A percentile compares a stretch with the other conserved stretches of the same genome.
Conservation (phyloP, 2,888 invertebrate genomes). For the Tetranychus piercei region DNA sequence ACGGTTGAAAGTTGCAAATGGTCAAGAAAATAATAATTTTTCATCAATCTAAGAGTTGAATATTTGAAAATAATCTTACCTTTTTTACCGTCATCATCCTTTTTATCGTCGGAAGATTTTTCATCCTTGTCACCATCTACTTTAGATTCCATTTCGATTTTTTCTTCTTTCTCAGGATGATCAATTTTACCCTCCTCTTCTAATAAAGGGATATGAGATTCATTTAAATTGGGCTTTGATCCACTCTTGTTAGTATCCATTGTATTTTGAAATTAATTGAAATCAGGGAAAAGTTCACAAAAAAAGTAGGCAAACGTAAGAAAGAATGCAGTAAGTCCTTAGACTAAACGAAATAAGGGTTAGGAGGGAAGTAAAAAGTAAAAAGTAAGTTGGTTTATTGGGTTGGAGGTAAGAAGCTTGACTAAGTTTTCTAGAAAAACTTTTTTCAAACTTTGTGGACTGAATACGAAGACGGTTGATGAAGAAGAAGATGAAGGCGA, state of each 20-base stretch:
- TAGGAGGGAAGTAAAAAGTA: too few species aligned
- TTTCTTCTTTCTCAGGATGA: slow-evolving; percentile 27
- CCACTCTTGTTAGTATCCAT: slow-evolving; percentile 27
- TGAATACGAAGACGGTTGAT: neutral
- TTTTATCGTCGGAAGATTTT: slow-evolving; percentile 14
- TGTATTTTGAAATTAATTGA: neutral
- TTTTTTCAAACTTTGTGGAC: neutral
- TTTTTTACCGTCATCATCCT: neutral
- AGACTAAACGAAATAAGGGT: too few species aligned
- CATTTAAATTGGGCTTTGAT: slow-evolving; percentile 29
- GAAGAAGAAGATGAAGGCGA: neutral
- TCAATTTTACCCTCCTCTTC: slow-evolving; percentile 26
- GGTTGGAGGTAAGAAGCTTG: too few species aligned
- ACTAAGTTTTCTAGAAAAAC: neutral
- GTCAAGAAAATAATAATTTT: too few species aligned
- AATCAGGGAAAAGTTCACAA: neutral
- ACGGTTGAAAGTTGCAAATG: too few species aligned
- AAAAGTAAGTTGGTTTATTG: too few species aligned
- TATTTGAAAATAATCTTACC: neutral
- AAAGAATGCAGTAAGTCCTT: neutral
- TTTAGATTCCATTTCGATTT: slow-evolving; percentile 28
- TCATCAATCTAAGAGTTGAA: too few species aligned
- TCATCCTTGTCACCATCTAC: slow-evolving; percentile 21
- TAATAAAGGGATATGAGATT: slow-evolving; percentile 29
- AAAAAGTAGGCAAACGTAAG: neutral